Evolutionary conservation across 2,888 invertebrate species (phyloP).

Genomic region (Norana najaformis): DNA sequence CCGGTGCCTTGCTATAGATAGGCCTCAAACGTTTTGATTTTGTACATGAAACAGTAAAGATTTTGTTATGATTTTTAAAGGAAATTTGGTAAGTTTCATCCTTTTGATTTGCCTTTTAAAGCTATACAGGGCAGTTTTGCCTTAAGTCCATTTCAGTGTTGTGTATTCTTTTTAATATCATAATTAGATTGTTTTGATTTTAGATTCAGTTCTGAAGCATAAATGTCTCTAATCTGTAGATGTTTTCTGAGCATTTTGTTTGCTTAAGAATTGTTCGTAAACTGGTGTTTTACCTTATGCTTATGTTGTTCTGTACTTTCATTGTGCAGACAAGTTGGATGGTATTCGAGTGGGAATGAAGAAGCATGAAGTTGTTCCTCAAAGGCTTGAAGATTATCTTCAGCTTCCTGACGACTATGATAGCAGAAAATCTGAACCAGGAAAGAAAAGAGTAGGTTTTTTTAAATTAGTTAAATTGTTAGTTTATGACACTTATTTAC

Average conservation of each 20-base stretch:
- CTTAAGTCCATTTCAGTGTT: not conserved
- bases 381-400: slow-evolving; percentile 88
- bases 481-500: not conserved
- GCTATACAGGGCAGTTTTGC: not conserved
- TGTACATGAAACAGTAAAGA: slow-evolving; percentile 3
- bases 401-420: slow-evolving; percentile 77
- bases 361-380: slow-evolving; percentile 71
- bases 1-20: not conserved
- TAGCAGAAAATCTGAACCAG: slow-evolving; percentile 66
- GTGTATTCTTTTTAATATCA: not conserved
- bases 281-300: not conserved
- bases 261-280: not conserved
- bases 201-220: not conserved
- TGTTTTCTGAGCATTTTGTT: not conserved
- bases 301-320: not conserved
- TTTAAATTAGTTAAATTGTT: slow-evolving; percentile 14
- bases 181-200: not conserved
- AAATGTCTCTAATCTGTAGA: not conserved
- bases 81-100: not conserved
- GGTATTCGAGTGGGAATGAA: slow-evolving; percentile 68
- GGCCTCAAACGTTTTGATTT: not conserved
- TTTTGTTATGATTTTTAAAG: not conserved
- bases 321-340: slow-evolving; percentile 80
- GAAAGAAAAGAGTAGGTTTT: slow-evolving; percentile 84
- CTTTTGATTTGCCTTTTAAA: not conserved